A percentile compares a stretch with the other conserved stretches of the same genome.
These are phyloP conservation scores for Trididemnum nubilum DNA, from an alignment of 23 tunicate species.

Conservation along the genomic window DNA sequence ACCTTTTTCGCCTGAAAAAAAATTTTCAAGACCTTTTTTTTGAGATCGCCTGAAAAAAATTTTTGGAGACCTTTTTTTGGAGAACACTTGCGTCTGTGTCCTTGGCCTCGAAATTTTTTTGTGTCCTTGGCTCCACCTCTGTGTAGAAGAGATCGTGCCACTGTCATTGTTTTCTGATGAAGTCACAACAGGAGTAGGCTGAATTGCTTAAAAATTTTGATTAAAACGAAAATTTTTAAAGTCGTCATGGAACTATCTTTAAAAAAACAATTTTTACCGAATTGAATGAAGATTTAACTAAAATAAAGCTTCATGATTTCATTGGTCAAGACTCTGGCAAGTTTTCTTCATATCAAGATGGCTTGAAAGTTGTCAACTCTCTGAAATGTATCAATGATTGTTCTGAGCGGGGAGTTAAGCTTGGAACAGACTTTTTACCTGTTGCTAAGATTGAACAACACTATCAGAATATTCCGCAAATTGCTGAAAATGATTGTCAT, in stretches of 20 bases:
- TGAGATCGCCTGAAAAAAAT: too few species aligned
- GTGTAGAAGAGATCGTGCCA: neutral
- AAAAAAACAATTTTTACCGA: neutral
- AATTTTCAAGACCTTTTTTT: too few species aligned
- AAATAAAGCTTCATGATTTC: neutral
- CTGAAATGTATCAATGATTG: slow-evolving; percentile 2
- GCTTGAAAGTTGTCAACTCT: neutral
- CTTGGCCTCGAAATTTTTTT: too few species aligned
- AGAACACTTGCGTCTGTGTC: too few species aligned
- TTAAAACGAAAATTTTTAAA: neutral
- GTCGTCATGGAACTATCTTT: neutral
- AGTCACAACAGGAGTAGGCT: neutral
- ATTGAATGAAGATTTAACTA: neutral
- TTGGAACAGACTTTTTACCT: neutral
- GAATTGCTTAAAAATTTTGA: neutral
- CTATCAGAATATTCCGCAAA: neutral
- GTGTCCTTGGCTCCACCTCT: too few species aligned
- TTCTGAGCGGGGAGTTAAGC: slow-evolving; percentile 3
- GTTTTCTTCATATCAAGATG: neutral
- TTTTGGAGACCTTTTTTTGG: too few species aligned
- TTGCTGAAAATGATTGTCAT: slow-evolving; percentile 4
- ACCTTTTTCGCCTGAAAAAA: too few species aligned
- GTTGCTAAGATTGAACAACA: neutral
- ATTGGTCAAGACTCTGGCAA: slow-evolving; percentile 1
- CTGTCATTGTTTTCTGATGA: neutral